phyloP scores from a whole-genome alignment of 2,888 invertebrate species.

The Meliscaeva auricollis region DNA sequence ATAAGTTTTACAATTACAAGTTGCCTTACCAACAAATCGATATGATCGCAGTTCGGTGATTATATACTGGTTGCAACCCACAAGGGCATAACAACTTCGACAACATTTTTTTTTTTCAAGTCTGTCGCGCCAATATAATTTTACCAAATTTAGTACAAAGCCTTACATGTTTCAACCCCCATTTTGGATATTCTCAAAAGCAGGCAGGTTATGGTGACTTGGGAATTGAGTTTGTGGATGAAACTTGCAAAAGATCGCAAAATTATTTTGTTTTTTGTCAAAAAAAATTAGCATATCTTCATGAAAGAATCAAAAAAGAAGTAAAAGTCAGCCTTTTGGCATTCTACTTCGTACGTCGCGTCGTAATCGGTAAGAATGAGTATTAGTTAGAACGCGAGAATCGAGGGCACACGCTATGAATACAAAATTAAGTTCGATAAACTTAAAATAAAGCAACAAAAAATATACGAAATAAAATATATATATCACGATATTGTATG shows the following conservation, averaged over 20 bases:
- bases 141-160: slow-evolving; percentile 39
- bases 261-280: slow-evolving; percentile 32
- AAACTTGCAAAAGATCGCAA: slow-evolving; percentile 11
- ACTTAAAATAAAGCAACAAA: slow-evolving; percentile 29
- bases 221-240: background rate
- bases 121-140: slow-evolving; percentile 30
- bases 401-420: slow-evolving; percentile 65
- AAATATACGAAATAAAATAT: background rate
- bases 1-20: slow-evolving; percentile 48
- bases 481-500: slow-evolving; percentile 36
- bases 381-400: slow-evolving; percentile 40
- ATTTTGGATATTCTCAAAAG: background rate
- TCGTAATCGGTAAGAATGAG: background rate
- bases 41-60: slow-evolving; percentile 43
- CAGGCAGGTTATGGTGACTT: too few species aligned
- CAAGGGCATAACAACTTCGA: slow-evolving; percentile 21
- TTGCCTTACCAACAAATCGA: slow-evolving; percentile 19
- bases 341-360: slow-evolving; percentile 21
- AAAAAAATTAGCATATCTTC: slow-evolving; percentile 57
- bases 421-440: slow-evolving; percentile 72
- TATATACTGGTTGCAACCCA: background rate
- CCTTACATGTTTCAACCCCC: background rate
- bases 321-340: slow-evolving; percentile 38
- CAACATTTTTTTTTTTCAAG: background rate
- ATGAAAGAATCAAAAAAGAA: slow-evolving; percentile 25